phyloP scores from a whole-genome alignment of 2,797 vertebrate genomes.

The Acanthiza pusilla region DNA sequence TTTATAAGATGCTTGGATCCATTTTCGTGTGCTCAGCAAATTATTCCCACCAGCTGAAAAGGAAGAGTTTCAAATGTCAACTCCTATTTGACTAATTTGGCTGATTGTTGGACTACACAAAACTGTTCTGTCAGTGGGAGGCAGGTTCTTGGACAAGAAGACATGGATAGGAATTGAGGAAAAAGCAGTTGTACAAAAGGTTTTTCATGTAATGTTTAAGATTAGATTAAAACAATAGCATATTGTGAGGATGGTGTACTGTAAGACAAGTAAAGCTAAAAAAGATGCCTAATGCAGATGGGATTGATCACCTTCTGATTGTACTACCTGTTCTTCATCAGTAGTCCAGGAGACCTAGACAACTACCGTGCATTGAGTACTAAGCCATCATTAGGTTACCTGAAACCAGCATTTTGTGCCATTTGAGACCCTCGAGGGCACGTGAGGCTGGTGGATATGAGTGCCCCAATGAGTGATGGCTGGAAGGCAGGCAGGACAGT shows the following conservation, averaged over 20 bases:
- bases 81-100: not conserved
- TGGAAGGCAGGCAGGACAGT: not conserved
- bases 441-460: not conserved
- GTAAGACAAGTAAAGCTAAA: not conserved
- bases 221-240: not conserved
- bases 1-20: not conserved
- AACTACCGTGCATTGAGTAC: not conserved
- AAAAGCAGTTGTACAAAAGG: not conserved
- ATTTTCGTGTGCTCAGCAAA: not conserved
- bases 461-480: not conserved
- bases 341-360: not conserved
- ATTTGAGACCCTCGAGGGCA: not conserved
- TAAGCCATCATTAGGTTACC: not conserved
- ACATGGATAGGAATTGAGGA: not conserved
- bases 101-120: not conserved
- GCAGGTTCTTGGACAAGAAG: not conserved
- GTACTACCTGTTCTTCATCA: not conserved
- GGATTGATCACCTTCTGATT: not conserved
- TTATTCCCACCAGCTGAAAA: not conserved
- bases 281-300: not conserved
- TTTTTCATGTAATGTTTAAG: not conserved
- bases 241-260: not conserved
- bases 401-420: not conserved
- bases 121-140: not conserved
- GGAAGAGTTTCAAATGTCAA: not conserved